A percentile compares a stretch with the other conserved stretches of the same genome.
phyloP scores from a whole-genome alignment of 1,140 invertebrate species.

The Lamellibrachia luymesi region DNA sequence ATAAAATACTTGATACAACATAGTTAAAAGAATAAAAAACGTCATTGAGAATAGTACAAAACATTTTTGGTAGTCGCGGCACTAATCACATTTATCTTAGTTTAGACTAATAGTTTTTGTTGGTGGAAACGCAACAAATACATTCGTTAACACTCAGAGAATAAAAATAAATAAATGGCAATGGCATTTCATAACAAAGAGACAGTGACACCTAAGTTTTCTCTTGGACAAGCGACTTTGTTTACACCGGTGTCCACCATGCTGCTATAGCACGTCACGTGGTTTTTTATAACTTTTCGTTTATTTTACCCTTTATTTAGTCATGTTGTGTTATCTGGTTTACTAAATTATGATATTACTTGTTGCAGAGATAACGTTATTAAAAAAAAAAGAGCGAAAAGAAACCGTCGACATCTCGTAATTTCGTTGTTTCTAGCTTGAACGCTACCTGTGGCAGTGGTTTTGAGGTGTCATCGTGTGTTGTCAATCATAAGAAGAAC shows the following conservation, averaged over 20 bases:
- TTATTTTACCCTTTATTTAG: background rate
- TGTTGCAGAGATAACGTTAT: background rate
- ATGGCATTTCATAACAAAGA: background rate
- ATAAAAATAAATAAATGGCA: background rate
- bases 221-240: background rate
- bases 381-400: background rate
- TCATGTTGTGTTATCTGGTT: background rate
- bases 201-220: background rate
- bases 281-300: background rate
- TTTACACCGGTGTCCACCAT: constrained; percentile 3
- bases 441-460: background rate
- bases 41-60: too few species aligned
- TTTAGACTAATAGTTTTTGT: background rate
- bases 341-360: background rate
- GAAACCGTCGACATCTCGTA: background rate
- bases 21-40: too few species aligned
- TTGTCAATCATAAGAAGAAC: background rate
- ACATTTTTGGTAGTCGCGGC: too few species aligned
- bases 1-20: too few species aligned
- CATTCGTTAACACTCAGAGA: background rate
- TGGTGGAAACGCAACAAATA: background rate
- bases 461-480: constrained; percentile 4
- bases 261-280: background rate
- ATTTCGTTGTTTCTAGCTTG: background rate
- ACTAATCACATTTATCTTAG: background rate